These are phyloP conservation scores for Hydrolagus affinis DNA, from an alignment of 2,113 vertebrate genomes.

Conservation along the genomic window DNA sequence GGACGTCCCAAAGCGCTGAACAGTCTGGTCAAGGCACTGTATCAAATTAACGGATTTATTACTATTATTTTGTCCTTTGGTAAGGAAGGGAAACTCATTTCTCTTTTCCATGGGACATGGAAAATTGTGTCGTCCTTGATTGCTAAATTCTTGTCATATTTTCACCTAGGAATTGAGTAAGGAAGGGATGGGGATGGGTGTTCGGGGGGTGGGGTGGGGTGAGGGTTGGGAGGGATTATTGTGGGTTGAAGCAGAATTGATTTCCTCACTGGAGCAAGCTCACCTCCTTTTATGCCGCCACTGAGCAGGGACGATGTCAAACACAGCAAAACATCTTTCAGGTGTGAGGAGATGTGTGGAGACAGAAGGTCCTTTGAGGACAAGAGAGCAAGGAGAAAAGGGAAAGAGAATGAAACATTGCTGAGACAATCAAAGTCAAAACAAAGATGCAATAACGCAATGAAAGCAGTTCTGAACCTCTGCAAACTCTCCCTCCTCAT, in stretches of 20 bases:
- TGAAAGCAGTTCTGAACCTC: not conserved
- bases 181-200: not conserved
- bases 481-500: no score
- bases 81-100: no score
- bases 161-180: not conserved
- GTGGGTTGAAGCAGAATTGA: not conserved
- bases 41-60: no score
- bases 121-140: not conserved
- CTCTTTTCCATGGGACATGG: no score
- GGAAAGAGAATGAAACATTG: not conserved
- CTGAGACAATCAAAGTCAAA: not conserved
- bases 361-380: not conserved
- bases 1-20: no score
- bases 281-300: not conserved
- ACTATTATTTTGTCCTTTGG: no score
- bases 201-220: not conserved
- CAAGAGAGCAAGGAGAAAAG: not conserved
- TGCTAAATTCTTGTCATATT: not conserved
- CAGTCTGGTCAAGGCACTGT: no score
- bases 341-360: not conserved
- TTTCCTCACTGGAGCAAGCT: not conserved
- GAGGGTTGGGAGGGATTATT: not conserved
- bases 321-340: not conserved
- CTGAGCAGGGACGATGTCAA: not conserved
- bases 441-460: not conserved